These are phyloP conservation scores for Plagodis dolabraria DNA, from an alignment of 2,888 invertebrate species.

Conservation along the genomic window DNA sequence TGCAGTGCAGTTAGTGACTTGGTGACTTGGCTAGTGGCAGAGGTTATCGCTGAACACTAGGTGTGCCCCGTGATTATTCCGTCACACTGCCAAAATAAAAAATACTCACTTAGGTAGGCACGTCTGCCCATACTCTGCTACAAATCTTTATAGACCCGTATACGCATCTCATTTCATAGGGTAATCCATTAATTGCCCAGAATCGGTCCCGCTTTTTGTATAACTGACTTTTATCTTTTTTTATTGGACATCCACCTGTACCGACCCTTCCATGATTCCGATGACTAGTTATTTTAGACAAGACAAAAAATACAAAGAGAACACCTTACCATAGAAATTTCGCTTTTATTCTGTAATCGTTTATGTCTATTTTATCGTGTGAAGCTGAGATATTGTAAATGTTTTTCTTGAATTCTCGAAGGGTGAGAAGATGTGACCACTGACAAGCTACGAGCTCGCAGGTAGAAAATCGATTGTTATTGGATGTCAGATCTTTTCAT, in stretches of 20 bases:
- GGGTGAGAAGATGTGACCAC: slow-evolving; percentile 70
- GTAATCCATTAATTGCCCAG: slow-evolving; percentile 74
- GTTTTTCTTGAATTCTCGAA: slow-evolving; percentile 58
- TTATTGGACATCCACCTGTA: slow-evolving; percentile 70
- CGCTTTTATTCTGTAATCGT: background rate
- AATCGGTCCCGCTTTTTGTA: slow-evolving; percentile 57
- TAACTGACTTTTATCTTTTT: slow-evolving; percentile 34
- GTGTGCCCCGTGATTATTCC: too few relatives aligned
- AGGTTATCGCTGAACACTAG: too few relatives aligned
- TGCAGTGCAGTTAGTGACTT: too few relatives aligned
- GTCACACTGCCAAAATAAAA: too few relatives aligned
- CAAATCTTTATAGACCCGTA: slow-evolving; percentile 44
- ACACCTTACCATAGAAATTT: background rate
- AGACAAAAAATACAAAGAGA: slow-evolving; percentile 25
- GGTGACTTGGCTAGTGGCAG: too few relatives aligned
- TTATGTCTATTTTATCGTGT: slow-evolving; percentile 23
- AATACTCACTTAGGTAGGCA: too few relatives aligned
- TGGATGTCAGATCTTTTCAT: slow-evolving; percentile 54
- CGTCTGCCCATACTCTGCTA: slow-evolving; percentile 15
- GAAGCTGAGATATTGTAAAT: slow-evolving; percentile 14
- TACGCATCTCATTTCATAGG: slow-evolving; percentile 64
- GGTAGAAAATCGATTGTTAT: slow-evolving; percentile 79
- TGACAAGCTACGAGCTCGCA: slow-evolving; percentile 64
- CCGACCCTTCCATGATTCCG: slow-evolving; percentile 59
- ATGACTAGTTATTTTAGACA: slow-evolving; percentile 73